Evolutionary conservation across 1,140 invertebrate species (phyloP).

Genomic region (Cecropterus lyciades): DNA sequence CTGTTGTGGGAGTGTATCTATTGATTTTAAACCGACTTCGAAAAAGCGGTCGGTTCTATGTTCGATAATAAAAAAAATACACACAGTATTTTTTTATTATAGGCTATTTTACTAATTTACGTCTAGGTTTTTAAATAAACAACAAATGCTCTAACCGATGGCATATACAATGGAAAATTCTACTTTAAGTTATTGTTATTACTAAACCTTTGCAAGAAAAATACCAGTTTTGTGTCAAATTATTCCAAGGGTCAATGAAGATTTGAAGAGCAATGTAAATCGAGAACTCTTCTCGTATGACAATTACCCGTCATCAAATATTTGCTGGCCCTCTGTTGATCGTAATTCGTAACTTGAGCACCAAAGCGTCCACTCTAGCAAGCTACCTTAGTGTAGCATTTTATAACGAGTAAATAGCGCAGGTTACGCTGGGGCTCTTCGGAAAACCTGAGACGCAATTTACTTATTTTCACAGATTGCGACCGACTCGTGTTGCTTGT

Average conservation of each 20-base stretch:
- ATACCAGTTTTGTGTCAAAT: constrained; percentile 16
- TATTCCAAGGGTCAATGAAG: constrained; percentile 52
- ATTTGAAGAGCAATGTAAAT: constrained; percentile 53
- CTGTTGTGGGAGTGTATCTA: too few relatives aligned
- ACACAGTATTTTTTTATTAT: too few relatives aligned
- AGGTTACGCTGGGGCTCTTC: constrained; percentile 39
- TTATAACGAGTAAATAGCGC: constrained; percentile 31
- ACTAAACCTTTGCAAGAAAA: not conserved
- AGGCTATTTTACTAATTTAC: too few relatives aligned
- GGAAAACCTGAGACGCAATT: constrained; percentile 54
- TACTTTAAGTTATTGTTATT: too few relatives aligned
- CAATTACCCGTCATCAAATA: constrained; percentile 78
- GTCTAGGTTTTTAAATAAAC: too few relatives aligned
- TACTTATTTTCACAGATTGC: constrained; percentile 65
- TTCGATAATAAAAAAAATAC: too few relatives aligned
- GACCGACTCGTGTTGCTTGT: constrained; percentile 71
- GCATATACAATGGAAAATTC: too few relatives aligned
- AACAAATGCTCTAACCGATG: too few relatives aligned
- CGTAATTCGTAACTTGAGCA: constrained; percentile 73
- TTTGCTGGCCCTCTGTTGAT: constrained; percentile 74
- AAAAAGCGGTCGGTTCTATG: too few relatives aligned
- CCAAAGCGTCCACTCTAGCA: constrained; percentile 32
- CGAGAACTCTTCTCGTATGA: constrained; percentile 66
- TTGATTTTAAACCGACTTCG: too few relatives aligned
- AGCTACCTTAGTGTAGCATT: constrained; percentile 13